Evolutionary conservation across 2,888 invertebrate species (phyloP), one percentile per base, ranked within the genome.

Genomic region (Rhogogaster chlorosoma): DNA sequence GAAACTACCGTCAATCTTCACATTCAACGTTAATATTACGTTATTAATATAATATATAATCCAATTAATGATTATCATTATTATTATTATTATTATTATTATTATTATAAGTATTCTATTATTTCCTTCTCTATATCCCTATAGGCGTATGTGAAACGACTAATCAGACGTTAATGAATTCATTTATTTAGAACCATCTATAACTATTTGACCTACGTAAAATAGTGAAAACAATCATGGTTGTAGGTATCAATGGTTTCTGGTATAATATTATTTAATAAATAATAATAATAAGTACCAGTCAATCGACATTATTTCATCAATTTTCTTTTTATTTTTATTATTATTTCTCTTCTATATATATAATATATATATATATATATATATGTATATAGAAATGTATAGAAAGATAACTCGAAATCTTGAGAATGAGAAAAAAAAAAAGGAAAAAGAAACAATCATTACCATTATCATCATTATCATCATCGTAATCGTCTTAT

Each of bases 141-240:
- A 61, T 53, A 61, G 61, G 61, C 61, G 61, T 53, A 53, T 53
- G 53, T 61, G 61, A 61, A 61, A 26, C 26, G 26, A 61, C 61
- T 82, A 53, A 29, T 71, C 36, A 71, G 36, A 42, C 22, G 73
- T 42, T 73, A 73, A 22, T 71, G 10, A 32, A 42, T 42, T 73
- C 2, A 12, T 42, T 73, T 15, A 45, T 73, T 36, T 70, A 32
- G 29, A 32, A 57, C 80, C n/a, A 57, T 61, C 57, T 61, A 61
- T n/a, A 80, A 53, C 80, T 61, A 57, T 61, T 22, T 67, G 29
- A 67, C 67, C 67, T 77, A 77, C 85, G 85, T 88, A 87, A 73
- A 88, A 88, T 85, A 86, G 78, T 87, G 88, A 88, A 88, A 86
- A 88, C 86, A 87, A 84, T 88, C 84, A 86, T 86, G 82, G 87